These are phyloP conservation scores for Drosophila merina DNA, from an alignment of 2,888 invertebrate genomes.

Conservation along the genomic window DNA sequence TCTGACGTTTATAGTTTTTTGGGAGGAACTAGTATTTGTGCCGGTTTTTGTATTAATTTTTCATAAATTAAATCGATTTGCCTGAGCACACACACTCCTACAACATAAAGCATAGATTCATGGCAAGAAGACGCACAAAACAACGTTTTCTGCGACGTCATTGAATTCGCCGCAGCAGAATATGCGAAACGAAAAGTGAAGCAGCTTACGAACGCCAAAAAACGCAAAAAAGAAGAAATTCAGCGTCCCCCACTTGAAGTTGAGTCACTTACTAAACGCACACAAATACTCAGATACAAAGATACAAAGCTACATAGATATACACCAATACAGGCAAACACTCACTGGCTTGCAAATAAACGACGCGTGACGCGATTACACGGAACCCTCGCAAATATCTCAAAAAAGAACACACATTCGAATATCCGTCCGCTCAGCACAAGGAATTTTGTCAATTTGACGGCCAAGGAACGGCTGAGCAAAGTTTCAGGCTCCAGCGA, in stretches of 20 bases:
- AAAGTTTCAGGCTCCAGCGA: conserved; percentile 32
- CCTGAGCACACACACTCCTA: conserved; percentile 43
- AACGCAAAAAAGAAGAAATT: conserved; percentile 30
- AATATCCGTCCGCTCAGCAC: conserved; percentile 59
- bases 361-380: conserved; percentile 60
- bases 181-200: conserved; percentile 27
- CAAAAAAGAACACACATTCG: conserved; percentile 23
- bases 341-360: conserved; percentile 51
- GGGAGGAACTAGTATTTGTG: conserved; percentile 25
- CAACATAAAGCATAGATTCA: conserved; percentile 32
- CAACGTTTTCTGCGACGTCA: conserved; percentile 75
- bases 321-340: conserved; percentile 21
- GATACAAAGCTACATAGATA: no score
- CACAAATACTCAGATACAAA: conserved; percentile 22
- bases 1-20: conserved; percentile 44
- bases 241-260: conserved; percentile 38
- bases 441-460: conserved; percentile 76
- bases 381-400: conserved; percentile 27
- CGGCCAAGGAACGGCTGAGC: conserved; percentile 53
- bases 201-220: conserved; percentile 40
- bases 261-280: conserved; percentile 39
- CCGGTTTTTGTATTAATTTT: conserved; percentile 43
- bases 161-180: conserved; percentile 74
- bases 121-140: conserved; percentile 54
- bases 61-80: conserved; percentile 70